Percentiles rank a stretch among this genome's conserved stretches.
Evolutionary conservation across 2,888 invertebrate species (phyloP).

Genomic region (Protonemura montana): DNA sequence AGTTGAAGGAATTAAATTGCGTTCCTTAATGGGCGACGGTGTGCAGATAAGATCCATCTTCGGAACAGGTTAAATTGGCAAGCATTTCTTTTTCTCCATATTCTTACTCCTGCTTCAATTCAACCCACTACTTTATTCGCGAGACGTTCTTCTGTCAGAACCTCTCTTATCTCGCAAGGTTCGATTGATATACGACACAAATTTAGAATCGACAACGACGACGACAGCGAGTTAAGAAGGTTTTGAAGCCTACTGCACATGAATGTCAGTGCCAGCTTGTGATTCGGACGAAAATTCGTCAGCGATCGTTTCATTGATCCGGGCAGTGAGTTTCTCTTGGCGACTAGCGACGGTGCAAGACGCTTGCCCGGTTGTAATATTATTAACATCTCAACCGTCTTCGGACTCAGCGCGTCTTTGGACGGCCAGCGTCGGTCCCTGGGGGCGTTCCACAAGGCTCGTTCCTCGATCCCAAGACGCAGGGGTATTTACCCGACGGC

Average conservation of each 20-base stretch:
- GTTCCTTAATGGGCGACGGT: neutral
- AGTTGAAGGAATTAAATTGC: neutral
- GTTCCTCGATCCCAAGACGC: neutral
- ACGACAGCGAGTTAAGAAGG: neutral
- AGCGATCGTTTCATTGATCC: neutral
- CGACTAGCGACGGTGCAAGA: neutral
- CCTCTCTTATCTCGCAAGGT: neutral
- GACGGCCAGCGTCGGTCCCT: neutral
- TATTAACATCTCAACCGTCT: neutral
- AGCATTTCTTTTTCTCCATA: neutral
- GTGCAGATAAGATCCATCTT: neutral
- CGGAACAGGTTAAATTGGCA: constrained; percentile 7
- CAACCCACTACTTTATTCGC: neutral
- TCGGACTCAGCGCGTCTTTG: neutral
- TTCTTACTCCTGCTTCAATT: neutral
- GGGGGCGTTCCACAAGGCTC: neutral
- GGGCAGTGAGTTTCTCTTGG: neutral
- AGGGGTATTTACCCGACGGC: neutral
- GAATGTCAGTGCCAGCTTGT: constrained; percentile 7
- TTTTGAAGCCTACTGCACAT: neutral
- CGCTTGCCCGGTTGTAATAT: neutral
- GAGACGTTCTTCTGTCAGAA: neutral
- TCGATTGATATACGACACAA: constrained; percentile 12
- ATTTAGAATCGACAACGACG: neutral
- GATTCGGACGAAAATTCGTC: neutral